Evolutionary conservation across 2,113 vertebrate species (phyloP), one percentile per base, ranked within the genome.

Genomic region (Andinoacara biseriatus): DNA sequence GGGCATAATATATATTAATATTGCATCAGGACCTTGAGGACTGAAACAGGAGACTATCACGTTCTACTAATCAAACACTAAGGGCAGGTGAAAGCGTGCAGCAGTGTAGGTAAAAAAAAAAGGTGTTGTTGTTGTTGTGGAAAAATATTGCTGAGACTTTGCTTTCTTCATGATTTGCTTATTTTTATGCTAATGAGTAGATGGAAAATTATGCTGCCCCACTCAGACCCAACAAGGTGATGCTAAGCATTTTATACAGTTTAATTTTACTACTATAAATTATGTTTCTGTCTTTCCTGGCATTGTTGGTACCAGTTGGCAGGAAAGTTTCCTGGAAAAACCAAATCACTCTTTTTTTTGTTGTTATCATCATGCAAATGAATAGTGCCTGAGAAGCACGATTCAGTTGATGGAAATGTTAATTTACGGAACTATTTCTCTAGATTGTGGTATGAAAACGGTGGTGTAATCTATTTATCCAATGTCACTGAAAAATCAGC

Each of bases 1-100:
- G 57, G 15, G 15, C 22, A 56, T 57, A 43, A 63, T 29, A 60
- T 62, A 57, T 29, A 89, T 90, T 29, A 81, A 87, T 84, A 86
- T 60, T 86, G 38, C 33, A 89, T 56, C 14, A 83, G 20, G 40
- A 57, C 18, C 15, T 54, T 20, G 18, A 63, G 15, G 43, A 52
- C 49, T 76, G 85, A 88, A 87, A 90, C 54, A 58, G 77, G 65
- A 81, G 33, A 61, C 46, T 24, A 20, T 52, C 2, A 2, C 26
- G 43, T 18, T 52, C 38, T 5, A 59, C 54, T 17, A 33, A 20
- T 59, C 10, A 46, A 20, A 29, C 10, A 24, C 15, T 29, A 3
- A 67, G 43, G 0, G 29, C 43, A 5, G 17, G 10, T 31, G 26
- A 31, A 72, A 29, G 20, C 15, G 31, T 31, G 61, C 33, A 38